phyloP scores from a whole-genome alignment of 2,797 vertebrate species.

The Pachyuromys duprasi region DNA sequence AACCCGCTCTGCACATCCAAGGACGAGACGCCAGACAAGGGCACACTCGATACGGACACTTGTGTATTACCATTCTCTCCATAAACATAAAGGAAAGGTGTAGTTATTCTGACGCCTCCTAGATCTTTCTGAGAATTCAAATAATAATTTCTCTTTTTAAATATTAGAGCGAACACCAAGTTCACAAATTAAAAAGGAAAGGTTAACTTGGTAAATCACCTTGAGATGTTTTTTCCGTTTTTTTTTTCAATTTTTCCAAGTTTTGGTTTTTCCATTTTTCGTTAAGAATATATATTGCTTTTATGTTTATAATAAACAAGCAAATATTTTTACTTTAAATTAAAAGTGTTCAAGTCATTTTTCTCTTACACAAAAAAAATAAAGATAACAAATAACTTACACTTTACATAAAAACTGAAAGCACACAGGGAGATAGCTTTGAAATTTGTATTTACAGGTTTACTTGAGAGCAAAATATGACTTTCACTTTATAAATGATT shows the following conservation, averaged over 20 bases:
- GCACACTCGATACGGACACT: too few species aligned
- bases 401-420: not conserved
- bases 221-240: not conserved
- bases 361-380: conserved; percentile 43
- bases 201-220: conserved; percentile 20
- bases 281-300: not conserved
- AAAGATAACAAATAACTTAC: conserved; percentile 1
- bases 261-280: not conserved
- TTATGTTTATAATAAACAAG: not conserved
- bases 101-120: not conserved
- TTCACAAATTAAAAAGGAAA: not conserved
- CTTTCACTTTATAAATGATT: not conserved
- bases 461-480: conserved; percentile 49
- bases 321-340: not conserved
- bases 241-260: too few species aligned
- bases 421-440: conserved; percentile 29
- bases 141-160: conserved; percentile 33
- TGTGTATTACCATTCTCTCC: not conserved
- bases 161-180: not conserved
- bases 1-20: not conserved
- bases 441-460: conserved; percentile 64
- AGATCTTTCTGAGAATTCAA: not conserved
- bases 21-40: not conserved
- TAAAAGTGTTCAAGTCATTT: not conserved
- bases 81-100: not conserved